A percentile compares a stretch with the other conserved stretches of the same genome.
These are phyloP conservation scores for Cyrtonyx montezumae DNA, from an alignment of 2,113 vertebrate species.

Conservation along the genomic window DNA sequence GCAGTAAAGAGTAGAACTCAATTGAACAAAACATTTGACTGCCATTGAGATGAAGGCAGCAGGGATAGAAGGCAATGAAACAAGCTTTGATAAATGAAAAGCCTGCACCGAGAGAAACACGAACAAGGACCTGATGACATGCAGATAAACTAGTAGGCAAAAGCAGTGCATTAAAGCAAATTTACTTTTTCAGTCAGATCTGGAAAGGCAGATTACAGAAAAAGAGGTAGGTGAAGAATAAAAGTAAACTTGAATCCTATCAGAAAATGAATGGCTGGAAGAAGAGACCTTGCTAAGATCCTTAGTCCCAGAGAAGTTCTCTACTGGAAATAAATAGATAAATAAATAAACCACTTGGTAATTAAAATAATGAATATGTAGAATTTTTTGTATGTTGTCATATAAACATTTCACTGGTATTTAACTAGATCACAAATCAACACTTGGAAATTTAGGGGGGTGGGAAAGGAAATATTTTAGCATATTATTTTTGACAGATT, in stretches of 20 bases:
- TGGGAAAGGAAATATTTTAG: not conserved
- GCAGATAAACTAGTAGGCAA: not conserved
- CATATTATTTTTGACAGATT: rapidly evolving
- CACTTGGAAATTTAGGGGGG: not conserved
- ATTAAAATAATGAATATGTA: not conserved
- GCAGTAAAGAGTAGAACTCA: not conserved
- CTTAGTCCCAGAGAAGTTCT: rapidly evolving
- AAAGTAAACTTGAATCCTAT: not conserved
- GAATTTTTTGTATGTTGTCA: not conserved
- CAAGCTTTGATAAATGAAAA: constrained; percentile 5
- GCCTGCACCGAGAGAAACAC: not conserved
- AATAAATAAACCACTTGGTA: not conserved
- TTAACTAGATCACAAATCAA: not conserved
- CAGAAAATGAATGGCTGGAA: not conserved
- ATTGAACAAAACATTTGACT: not conserved
- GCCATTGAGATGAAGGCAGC: not conserved
- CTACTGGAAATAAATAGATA: not conserved
- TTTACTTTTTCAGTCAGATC: not conserved
- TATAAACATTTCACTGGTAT: not conserved
- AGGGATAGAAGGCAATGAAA: constrained; percentile 16
- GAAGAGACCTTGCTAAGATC: not conserved
- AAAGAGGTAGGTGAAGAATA: not conserved
- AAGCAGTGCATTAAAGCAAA: not conserved
- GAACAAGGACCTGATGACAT: rapidly evolving
- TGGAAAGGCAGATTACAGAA: not conserved